phyloP scores from a whole-genome alignment of 2,888 invertebrate species.

The Allacma fusca region DNA sequence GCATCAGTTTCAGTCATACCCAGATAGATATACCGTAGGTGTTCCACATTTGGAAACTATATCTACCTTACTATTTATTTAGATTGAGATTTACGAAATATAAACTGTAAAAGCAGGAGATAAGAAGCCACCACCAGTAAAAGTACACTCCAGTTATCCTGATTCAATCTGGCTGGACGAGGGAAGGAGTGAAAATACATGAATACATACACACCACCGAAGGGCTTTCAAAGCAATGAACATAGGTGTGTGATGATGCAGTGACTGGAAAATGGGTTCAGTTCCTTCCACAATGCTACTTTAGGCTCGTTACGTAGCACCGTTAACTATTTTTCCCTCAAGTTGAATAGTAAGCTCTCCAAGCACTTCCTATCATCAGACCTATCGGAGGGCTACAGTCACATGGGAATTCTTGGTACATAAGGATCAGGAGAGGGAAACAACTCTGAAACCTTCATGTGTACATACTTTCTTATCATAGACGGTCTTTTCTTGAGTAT shows the following conservation, averaged over 20 bases:
- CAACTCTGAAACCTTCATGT: too few relatives aligned
- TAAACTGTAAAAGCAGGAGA: background rate
- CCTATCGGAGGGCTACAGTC: background rate
- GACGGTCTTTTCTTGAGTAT: too few relatives aligned
- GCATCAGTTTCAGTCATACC: background rate
- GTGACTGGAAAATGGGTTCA: background rate
- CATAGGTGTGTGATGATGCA: background rate
- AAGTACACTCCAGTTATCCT: slow-evolving; percentile 5
- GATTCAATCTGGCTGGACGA: background rate
- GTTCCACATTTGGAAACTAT: background rate
- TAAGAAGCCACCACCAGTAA: background rate
- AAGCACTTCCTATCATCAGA: background rate
- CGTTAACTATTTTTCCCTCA: background rate
- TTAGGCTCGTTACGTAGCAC: background rate
- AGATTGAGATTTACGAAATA: slow-evolving; percentile 1
- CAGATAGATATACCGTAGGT: background rate
- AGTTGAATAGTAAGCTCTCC: background rate
- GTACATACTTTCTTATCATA: too few relatives aligned
- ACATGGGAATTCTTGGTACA: background rate
- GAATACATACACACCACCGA: too few relatives aligned
- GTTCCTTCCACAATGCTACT: background rate
- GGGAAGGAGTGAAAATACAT: too few relatives aligned
- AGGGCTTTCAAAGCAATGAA: too few relatives aligned
- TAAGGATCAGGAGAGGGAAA: too few relatives aligned
- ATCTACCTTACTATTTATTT: slow-evolving; percentile 11